Evolutionary conservation across 2,888 invertebrate species (phyloP), one percentile per base, ranked within the genome.

Genomic region (Parelbella ahira): DNA sequence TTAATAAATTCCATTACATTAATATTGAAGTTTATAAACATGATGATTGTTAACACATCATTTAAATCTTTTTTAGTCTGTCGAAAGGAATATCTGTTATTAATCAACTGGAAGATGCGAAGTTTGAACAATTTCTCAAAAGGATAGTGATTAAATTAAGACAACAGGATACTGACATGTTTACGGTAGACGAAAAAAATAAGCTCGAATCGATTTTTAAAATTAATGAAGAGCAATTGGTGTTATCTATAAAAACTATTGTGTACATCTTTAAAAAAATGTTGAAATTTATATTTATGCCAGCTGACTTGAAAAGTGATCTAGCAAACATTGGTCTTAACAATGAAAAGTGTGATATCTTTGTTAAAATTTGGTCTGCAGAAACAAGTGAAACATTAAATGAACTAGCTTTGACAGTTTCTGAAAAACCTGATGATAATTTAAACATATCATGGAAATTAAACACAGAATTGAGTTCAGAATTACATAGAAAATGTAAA

Each of bases 401-500:
- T 61, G 72, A 81, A 25, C 50, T 86, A 34, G 63, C 66, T 23
- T 52, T 63, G 20, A 62, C 63, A 29, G 33, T 54, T 21, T 54
- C 56, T 25, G 59, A 66, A 25, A 62, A 67, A 36, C 51, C 52
- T 36, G 60, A 56, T 39, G 63, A 70, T 21, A 45, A 53, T 5
- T 47, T 78, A 11, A 60, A 69, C 44, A 70, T 84, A 50, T 58
- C 73, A 20, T 87, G 80, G 77, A 76, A 74, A 50, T 53, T 86
- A 39, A 82, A 81, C 68, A 78, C 82, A 32, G 87, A 87, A 53
- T 56, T 87, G 28, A 82, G 86, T 62, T 86, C 86, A 20, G 75
- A 76, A 38, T 69, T 63, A 49, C 66, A 68, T 9, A 84, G 80
- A 50, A 84, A 80, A 52, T 66, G 72, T 49, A 86, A 82, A 55